Evolutionary conservation across 2,113 vertebrate genomes (phyloP), one percentile per base, ranked within the genome.

Genomic region (Rhodinocichla rosea): DNA sequence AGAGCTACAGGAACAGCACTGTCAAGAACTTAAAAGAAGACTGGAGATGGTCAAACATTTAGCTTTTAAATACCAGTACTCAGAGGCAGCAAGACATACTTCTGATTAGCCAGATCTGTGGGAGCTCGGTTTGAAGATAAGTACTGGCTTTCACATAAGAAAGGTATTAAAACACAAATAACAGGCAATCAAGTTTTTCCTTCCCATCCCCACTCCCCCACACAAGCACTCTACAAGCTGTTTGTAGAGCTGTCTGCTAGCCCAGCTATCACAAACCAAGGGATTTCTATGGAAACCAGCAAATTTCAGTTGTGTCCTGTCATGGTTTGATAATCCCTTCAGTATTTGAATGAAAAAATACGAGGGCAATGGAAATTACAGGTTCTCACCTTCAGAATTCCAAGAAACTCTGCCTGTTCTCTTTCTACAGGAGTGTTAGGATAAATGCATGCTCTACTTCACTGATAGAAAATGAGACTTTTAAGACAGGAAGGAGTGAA

Each of bases 201-300:
- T 95, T 56, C 59, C 39, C 11, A 10, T 9, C 44, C 14, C 47
- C 56, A 81, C 92, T 89, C 85, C 62, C 76, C 90, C 91, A 81
- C 80, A 65, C 14, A 7, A 83, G 63, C 70, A 83, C 40, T 71
- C 63, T 16, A 90, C 13, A 49, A 83, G 71, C 71, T 90, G 92
- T 90, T 70, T 93, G 90, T 27, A 80, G 32, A 94, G 80, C 33
- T 1, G 19, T 74, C 90, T 94, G 74, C 78, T 73, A 20, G n/a
- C 84, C 67, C 84, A 84, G 70, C 37, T 87, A 87, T 39, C 63
- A n/a, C 70, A 82, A 85, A 91, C 20, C n/a, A 35, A 70, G 39
- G 45, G 30, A 84, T 35, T 69, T 88, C 87, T 88, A 96, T 77
- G 85, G 95, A 95, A 96, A 96, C 90, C 67, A 90, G 62, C 37